Evolutionary conservation across 2,888 invertebrate genomes (phyloP).

Genomic region (Nomada lathburiana): DNA sequence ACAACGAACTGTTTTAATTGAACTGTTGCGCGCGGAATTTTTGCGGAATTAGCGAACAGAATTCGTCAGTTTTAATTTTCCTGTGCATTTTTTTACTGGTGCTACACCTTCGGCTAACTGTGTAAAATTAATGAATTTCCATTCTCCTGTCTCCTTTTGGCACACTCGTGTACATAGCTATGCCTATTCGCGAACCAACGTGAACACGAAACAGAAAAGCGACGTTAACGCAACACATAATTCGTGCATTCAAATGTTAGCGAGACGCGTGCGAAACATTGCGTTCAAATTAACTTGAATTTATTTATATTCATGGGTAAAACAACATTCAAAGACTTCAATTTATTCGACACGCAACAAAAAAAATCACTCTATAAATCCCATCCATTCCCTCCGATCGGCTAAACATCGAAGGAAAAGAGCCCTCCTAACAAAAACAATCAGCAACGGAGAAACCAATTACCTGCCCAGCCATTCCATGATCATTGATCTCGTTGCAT

Average conservation of each 20-base stretch:
- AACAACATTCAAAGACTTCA: too few relatives aligned
- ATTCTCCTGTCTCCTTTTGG: neutral
- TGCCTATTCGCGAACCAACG: neutral
- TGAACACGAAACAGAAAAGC: neutral
- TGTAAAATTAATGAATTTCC: neutral
- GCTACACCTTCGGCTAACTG: too few relatives aligned
- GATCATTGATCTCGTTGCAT: slow-evolving; percentile 4
- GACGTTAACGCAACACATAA: neutral
- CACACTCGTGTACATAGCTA: too few relatives aligned
- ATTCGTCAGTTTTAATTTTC: slow-evolving; percentile 18
- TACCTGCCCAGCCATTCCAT: neutral
- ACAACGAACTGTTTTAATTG: slow-evolving; percentile 19
- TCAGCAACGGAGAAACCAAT: neutral
- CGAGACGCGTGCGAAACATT: neutral
- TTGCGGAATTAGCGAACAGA: slow-evolving; percentile 1
- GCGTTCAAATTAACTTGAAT: too few relatives aligned
- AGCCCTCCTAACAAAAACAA: neutral
- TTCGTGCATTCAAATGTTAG: neutral
- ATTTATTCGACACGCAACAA: too few relatives aligned
- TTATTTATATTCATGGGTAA: too few relatives aligned
- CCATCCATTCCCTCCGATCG: neutral
- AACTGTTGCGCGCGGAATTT: slow-evolving; percentile 15
- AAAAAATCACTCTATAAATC: too few relatives aligned
- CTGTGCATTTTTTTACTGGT: neutral
- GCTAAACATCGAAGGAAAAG: neutral